phyloP scores from a whole-genome alignment of 1,140 invertebrate genomes.

The Chionoecetes opilio region DNA sequence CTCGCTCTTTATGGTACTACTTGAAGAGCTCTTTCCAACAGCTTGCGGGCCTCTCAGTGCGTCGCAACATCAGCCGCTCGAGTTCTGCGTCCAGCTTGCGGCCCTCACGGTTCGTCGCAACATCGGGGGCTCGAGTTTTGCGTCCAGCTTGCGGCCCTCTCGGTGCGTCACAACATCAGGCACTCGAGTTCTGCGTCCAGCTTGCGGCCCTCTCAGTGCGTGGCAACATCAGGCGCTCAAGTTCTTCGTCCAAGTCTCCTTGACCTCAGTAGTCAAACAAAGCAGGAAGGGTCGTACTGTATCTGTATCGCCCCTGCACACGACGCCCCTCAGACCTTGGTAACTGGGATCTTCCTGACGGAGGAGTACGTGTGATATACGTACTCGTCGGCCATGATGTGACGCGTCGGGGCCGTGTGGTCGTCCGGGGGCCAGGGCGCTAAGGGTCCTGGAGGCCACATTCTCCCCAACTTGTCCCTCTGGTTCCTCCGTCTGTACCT shows the following conservation, averaged over 20 bases:
- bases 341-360: slow-evolving; percentile 75
- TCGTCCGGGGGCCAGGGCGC: slow-evolving; percentile 78
- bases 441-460: slow-evolving; percentile 75
- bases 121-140: no score
- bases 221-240: not conserved
- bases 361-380: slow-evolving; percentile 77
- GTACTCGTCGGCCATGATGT: slow-evolving; percentile 81
- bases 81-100: no score
- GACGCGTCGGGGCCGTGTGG: slow-evolving; percentile 73
- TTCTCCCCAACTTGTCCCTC: slow-evolving; percentile 76
- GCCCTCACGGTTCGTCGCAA: no score
- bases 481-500: slow-evolving; percentile 74
- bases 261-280: not conserved
- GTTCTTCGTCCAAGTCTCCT: not conserved
- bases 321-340: slow-evolving; percentile 60
- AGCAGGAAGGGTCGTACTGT: not conserved
- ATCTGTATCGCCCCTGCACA: not conserved
- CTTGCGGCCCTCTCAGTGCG: no score
- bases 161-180: no score
- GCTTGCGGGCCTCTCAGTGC: no score
- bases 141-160: no score
- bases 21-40: no score
- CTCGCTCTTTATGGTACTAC: no score
- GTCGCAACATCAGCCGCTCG: no score
- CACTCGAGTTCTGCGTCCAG: no score